Base-by-base conservation (phyloP, 2,888 invertebrate genomes). In the Antitype chi region DNA sequence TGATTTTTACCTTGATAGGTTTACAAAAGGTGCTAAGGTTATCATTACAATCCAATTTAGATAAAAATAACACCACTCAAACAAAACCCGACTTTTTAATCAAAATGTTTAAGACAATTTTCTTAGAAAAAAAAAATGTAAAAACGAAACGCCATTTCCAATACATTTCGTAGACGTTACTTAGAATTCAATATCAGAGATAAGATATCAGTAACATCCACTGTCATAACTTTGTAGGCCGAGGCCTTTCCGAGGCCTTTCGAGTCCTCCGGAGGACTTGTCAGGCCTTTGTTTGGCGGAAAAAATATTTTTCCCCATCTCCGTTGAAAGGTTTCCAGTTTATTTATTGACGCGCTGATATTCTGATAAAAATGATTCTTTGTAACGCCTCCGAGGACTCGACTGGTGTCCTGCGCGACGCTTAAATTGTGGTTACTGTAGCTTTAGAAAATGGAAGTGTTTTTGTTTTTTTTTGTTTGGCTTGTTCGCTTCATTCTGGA, bases 301-400 rank as follows among this genome's bases (percentile, higher is more conserved):
- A 84, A 79, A 88, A 86, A 87, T 80, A 82, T 87, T 85, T 86
- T 88, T 84, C 76, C 55, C 70, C 78, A 73, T 84, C 78, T 78
- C 67, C 78, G 79, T 70, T 85, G 87, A 90, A 89, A 89, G 89
- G 88, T 88, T 89, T 77, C 76, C 70, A 79, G 74, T 85, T 88
- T 91, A 88, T 91, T 91, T 91, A 91, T 91, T 88, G 91, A 86
- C 85, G 87, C 74, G 67, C 77, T 82, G 89, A 68, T 57, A 57
- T 68, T 68, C 38, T 57, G 68, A 90, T 91, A 91, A 89, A 89
- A 89, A 89, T 87, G 85, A 89, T 87, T 87, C 86, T 87, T 79
- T 77, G 78, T 79, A 82, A 81, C 70, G 79, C 86, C 66, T 66
- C 49, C 70, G 62, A 70, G 59, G 47, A 70, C 66, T 70, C 68